Evolutionary conservation across 2,888 invertebrate genomes (phyloP), one percentile per base, ranked within the genome.

Genomic region (Mythimna lalbum): DNA sequence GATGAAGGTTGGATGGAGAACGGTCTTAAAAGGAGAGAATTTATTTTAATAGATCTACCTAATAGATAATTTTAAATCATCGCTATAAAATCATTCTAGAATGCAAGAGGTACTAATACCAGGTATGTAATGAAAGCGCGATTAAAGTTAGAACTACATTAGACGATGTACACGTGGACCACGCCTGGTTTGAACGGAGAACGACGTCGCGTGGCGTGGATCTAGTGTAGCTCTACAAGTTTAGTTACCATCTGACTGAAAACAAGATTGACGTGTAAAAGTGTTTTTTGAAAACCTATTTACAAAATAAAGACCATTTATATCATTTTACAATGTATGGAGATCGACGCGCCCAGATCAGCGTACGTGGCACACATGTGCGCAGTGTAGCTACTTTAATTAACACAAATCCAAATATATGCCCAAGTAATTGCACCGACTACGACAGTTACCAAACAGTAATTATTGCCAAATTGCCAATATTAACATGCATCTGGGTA

Each of bases 381-480:
- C 27, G 1, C 27, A 27, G 27, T 27, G 27, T 27, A 27, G 27
- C 27, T 27, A 27, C 27, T 4, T 27, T 27, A 49, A 73, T 63
- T 27, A 56, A 52, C 39, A 14, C 47, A 43, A 47, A 49, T 21
- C 47, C 63, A 52, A 68, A 68, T 57, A 62, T 52, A 31, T 52
- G 21, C 60, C 31, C 14, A 64, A 57, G 49, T 73, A 27, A 63
- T 63, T 57, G 56, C 56, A 23, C 27, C 43, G 23, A 3, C 6
- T 52, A 39, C 39, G 53, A 36, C 52, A 21, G 17, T 43, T 19
- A 56, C 56, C 33, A 47, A 67, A 65, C 65, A 57, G 21, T 21
- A 7, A 23, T 62, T 64, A 59, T 47, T 70, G 67, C 71, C 75
- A 60, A 79, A 70, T 79, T 63, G 52, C 70, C 55, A 57, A 62